Conservation (phyloP, 2,113 vertebrate species). For the Chaenocephalus aceratus region DNA sequence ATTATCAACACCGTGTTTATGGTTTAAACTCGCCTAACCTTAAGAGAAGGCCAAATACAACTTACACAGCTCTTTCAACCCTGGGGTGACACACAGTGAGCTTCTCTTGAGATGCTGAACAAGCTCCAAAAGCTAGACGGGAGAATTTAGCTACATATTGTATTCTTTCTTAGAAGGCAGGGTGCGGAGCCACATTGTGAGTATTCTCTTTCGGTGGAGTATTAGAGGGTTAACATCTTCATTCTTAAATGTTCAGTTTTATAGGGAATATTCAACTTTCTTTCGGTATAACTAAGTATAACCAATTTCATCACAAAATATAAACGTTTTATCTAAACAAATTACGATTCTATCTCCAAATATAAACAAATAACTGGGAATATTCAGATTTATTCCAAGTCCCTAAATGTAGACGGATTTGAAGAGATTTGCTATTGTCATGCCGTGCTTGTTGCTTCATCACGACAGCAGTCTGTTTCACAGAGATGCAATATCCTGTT, state of each 20-base stretch:
- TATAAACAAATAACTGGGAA: too few relatives aligned
- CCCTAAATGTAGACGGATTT: background rate
- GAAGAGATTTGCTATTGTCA: conserved; percentile 8
- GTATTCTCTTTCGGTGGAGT: background rate
- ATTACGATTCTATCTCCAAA: background rate
- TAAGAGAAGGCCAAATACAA: background rate
- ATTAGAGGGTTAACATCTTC: background rate
- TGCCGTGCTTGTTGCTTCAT: background rate
- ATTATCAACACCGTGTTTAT: background rate
- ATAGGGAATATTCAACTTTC: too few relatives aligned
- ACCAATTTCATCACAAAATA: too few relatives aligned
- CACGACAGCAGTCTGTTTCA: conserved; percentile 15
- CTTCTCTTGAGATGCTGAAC: background rate
- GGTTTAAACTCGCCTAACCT: background rate
- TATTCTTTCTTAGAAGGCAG: background rate
- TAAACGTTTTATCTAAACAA: background rate
- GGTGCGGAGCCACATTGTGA: background rate
- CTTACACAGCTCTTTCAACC: background rate
- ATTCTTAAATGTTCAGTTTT: background rate
- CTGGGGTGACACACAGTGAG: background rate
- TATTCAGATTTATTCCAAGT: background rate
- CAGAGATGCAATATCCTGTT: conserved; percentile 30
- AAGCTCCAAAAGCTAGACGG: too few relatives aligned
- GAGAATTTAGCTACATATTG: background rate
- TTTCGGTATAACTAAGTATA: background rate